phyloP scores from a whole-genome alignment of 2,888 invertebrate species.

The Athalia rosae region DNA sequence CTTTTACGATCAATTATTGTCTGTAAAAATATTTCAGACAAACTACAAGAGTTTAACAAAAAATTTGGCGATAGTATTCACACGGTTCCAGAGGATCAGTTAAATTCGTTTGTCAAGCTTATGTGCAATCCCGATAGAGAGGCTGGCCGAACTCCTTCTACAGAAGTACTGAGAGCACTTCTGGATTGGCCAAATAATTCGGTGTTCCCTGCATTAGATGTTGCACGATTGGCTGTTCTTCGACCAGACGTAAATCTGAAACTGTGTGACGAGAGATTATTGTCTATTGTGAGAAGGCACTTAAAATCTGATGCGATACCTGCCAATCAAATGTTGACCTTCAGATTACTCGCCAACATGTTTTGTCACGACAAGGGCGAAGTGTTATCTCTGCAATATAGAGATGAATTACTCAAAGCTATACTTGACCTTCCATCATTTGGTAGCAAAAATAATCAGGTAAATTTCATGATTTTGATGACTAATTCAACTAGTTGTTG shows the following conservation, averaged over 20 bases:
- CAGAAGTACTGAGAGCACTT: conserved; percentile 58
- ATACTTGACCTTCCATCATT: conserved; percentile 75
- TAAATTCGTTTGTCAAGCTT: conserved; percentile 80
- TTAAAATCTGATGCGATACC: conserved; percentile 74
- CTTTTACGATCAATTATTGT: conserved; percentile 13
- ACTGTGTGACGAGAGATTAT: conserved; percentile 74
- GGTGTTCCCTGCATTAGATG: conserved; percentile 92
- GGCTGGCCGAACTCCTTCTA: conserved; percentile 60
- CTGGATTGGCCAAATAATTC: conserved; percentile 76
- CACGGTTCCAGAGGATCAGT: conserved; percentile 76
- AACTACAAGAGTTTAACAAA: conserved; percentile 80
- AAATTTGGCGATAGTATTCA: conserved; percentile 76
- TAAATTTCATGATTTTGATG: conserved; percentile 58
- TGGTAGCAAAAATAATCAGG: conserved; percentile 80
- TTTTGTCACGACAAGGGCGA: conserved; percentile 83
- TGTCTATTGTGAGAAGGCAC: conserved; percentile 71
- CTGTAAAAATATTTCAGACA: conserved; percentile 62
- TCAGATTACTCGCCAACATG: conserved; percentile 88
- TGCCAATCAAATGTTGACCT: conserved; percentile 86
- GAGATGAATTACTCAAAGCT: conserved; percentile 77
- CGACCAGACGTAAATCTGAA: conserved; percentile 79
- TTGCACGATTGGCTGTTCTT: conserved; percentile 88
- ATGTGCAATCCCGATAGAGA: conserved; percentile 66
- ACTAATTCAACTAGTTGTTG: conserved; percentile 4
- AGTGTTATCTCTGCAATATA: conserved; percentile 77